Percentiles rank a stretch among this genome's conserved stretches.
Evolutionary conservation across 1,140 invertebrate species (phyloP).

Genomic region (Aphelinus certus): DNA sequence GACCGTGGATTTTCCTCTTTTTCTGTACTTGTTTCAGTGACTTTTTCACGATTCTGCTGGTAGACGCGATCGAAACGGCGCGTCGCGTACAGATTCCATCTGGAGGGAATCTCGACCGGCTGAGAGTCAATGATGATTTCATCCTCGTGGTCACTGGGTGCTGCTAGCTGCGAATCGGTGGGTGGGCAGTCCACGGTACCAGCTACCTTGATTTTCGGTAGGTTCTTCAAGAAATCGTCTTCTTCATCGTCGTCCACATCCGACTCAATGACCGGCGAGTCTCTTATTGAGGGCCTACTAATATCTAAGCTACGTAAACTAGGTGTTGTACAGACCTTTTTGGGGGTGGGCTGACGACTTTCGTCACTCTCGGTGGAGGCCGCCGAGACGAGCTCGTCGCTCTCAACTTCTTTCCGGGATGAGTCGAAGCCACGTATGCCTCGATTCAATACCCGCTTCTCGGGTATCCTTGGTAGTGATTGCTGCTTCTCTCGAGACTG

Average conservation of each 20-base stretch:
- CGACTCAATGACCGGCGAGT: no score
- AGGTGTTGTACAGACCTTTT: slow-evolving; percentile 6
- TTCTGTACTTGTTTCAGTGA: neutral
- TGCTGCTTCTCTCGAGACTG: neutral
- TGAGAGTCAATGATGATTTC: neutral
- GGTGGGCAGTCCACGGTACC: slow-evolving; percentile 46
- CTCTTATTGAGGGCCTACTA: no score
- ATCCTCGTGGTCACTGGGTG: slow-evolving; percentile 19
- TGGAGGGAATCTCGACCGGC: neutral
- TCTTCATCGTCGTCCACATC: slow-evolving; percentile 28
- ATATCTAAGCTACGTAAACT: no score
- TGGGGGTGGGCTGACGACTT: neutral
- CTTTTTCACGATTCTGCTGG: neutral
- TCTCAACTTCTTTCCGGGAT: neutral
- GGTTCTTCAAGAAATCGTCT: slow-evolving; percentile 48
- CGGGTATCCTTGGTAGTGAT: neutral
- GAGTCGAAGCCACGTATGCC: neutral
- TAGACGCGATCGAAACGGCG: slow-evolving; percentile 27
- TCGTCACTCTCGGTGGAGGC: neutral
- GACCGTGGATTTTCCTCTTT: neutral
- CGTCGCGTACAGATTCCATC: slow-evolving; percentile 19
- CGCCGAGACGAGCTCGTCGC: slow-evolving; percentile 10
- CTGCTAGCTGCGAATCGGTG: slow-evolving; percentile 40
- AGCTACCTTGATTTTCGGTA: slow-evolving; percentile 49
- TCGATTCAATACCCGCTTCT: neutral